These are phyloP conservation scores for Chascanopsetta lugubris DNA, from an alignment of 2,113 vertebrate species.

Conservation along the genomic window DNA sequence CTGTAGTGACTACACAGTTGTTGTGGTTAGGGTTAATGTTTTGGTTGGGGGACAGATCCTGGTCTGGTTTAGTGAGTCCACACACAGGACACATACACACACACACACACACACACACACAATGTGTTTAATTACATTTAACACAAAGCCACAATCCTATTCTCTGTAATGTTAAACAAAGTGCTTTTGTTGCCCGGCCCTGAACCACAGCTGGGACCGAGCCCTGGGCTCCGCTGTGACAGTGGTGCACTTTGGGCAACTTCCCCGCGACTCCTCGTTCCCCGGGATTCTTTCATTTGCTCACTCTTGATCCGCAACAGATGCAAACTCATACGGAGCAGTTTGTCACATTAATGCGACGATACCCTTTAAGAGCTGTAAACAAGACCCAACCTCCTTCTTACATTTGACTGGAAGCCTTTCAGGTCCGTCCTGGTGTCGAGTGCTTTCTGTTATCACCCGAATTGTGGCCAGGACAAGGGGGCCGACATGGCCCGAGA, in stretches of 20 bases:
- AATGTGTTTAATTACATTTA: neutral
- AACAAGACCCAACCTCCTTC: neutral
- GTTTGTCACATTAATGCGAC: neutral
- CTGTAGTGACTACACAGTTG: neutral
- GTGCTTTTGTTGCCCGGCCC: neutral
- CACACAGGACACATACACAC: neutral
- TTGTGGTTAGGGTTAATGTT: neutral
- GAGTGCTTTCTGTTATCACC: conserved; percentile 30
- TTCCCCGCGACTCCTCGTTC: neutral
- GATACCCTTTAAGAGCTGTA: neutral
- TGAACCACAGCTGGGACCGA: neutral
- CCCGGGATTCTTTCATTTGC: neutral
- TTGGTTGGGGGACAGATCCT: neutral
- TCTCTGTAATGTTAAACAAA: neutral
- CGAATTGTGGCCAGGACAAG: conserved; percentile 20
- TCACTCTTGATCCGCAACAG: neutral
- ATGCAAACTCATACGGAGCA: neutral
- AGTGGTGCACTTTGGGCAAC: neutral
- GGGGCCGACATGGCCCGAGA: conserved; percentile 29
- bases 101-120: neutral
- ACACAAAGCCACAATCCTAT: neutral
- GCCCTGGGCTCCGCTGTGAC: neutral
- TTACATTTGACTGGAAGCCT: neutral
- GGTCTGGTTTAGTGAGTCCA: neutral
- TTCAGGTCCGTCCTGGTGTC: conserved; percentile 14